These are phyloP conservation scores for Galeruca laticollis DNA, from an alignment of 2,888 invertebrate species.

Conservation along the genomic window DNA sequence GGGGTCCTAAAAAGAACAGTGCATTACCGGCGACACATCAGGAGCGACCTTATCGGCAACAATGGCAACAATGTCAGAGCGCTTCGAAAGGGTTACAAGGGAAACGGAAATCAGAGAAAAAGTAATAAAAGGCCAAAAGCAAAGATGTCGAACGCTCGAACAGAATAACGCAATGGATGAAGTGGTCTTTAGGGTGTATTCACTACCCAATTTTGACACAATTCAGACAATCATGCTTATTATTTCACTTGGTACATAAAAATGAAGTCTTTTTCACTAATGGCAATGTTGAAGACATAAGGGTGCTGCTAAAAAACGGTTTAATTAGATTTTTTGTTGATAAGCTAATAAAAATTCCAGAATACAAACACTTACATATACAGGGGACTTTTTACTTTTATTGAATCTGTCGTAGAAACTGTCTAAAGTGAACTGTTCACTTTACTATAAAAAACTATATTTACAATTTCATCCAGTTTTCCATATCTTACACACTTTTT, in stretches of 20 bases:
- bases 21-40: slow-evolving; percentile 54
- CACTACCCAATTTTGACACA: slow-evolving; percentile 62
- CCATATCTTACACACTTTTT: neutral
- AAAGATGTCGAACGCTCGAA: slow-evolving; percentile 54
- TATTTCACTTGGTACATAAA: slow-evolving; percentile 45
- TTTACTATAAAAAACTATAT: too few relatives aligned
- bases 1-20: slow-evolving; percentile 50
- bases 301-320: slow-evolving; percentile 7
- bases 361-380: neutral
- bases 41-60: slow-evolving; percentile 59
- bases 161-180: slow-evolving; percentile 61
- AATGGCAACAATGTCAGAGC: slow-evolving; percentile 60
- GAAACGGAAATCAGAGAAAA: slow-evolving; percentile 64
- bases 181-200: slow-evolving; percentile 64
- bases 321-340: slow-evolving; percentile 13
- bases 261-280: slow-evolving; percentile 33
- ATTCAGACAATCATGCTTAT: slow-evolving; percentile 61
- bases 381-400: neutral
- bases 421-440: too few relatives aligned
- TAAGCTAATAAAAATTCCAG: neutral
- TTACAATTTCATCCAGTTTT: too few relatives aligned
- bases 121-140: slow-evolving; percentile 55
- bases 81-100: slow-evolving; percentile 63
- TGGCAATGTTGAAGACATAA: slow-evolving; percentile 9
- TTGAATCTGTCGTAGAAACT: too few relatives aligned